Evolutionary conservation across 2,888 invertebrate species (phyloP).

Genomic region (Drosophila cognata): DNA sequence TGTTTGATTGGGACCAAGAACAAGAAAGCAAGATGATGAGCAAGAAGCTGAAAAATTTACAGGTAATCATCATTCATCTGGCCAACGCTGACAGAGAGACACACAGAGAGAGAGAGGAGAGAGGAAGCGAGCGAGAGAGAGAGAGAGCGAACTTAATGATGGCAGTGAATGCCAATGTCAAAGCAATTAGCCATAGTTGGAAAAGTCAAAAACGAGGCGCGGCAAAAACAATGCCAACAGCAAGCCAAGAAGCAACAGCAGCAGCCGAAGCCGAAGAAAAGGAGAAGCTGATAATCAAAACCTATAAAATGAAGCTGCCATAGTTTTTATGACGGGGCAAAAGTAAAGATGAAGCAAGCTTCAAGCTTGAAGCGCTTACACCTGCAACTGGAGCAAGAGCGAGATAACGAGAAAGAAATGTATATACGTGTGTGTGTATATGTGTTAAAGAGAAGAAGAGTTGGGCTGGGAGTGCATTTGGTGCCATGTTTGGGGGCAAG

Average conservation of each 20-base stretch:
- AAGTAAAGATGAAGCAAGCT: slow-evolving; percentile 40
- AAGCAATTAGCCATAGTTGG: slow-evolving; percentile 81
- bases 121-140: background rate
- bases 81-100: slow-evolving; percentile 12
- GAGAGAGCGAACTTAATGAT: slow-evolving; percentile 30
- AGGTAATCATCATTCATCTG: slow-evolving; percentile 56
- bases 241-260: slow-evolving; percentile 28
- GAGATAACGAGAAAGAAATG: slow-evolving; percentile 24
- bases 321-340: slow-evolving; percentile 67
- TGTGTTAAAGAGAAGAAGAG: slow-evolving; percentile 19
- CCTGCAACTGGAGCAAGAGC: slow-evolving; percentile 70
- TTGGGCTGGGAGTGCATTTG: slow-evolving; percentile 37
- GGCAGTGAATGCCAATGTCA: slow-evolving; percentile 76
- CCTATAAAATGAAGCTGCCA: slow-evolving; percentile 61
- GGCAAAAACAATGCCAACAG: slow-evolving; percentile 49
- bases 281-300: slow-evolving; percentile 38
- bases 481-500: slow-evolving; percentile 69
- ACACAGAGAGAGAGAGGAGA: slow-evolving; percentile 11
- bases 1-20: slow-evolving; percentile 40
- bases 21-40: slow-evolving; percentile 31
- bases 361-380: slow-evolving; percentile 38
- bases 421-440: slow-evolving; percentile 4
- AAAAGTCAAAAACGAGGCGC: slow-evolving; percentile 65
- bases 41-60: slow-evolving; percentile 28
- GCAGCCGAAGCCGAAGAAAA: slow-evolving; percentile 19